phyloP scores from a whole-genome alignment of 1,140 invertebrate genomes.

The Triops cancriformis region DNA sequence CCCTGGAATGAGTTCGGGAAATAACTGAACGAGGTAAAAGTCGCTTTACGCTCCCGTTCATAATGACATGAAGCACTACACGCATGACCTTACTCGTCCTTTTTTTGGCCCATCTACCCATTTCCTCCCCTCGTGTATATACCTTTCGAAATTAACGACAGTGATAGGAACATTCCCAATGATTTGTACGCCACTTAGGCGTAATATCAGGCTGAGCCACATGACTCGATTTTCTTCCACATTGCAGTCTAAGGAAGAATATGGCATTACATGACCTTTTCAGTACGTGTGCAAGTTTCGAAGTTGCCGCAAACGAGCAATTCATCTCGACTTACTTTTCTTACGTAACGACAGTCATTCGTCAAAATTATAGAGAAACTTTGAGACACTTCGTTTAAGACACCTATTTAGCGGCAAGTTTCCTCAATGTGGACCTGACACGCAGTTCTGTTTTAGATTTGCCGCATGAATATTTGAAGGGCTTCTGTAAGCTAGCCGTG shows the following conservation, averaged over 20 bases:
- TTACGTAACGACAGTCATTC: too few species aligned
- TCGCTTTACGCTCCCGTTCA: not conserved
- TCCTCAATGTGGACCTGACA: not conserved
- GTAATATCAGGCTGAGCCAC: too few species aligned
- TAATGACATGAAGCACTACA: not conserved
- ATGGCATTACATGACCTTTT: too few species aligned
- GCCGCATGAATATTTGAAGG: not conserved
- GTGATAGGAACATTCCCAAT: not conserved
- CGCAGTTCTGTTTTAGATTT: not conserved
- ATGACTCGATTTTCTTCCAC: too few species aligned
- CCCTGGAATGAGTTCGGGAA: not conserved
- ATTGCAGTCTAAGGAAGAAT: too few species aligned
- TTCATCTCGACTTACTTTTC: too few species aligned
- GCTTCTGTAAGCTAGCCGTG: too few species aligned
- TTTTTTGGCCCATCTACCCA: not conserved
- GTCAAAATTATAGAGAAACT: not conserved
- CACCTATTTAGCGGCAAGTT: not conserved
- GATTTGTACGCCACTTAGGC: too few species aligned
- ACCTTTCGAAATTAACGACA: not conserved
- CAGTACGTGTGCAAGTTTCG: too few species aligned
- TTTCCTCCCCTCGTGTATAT: not conserved
- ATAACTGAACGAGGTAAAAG: not conserved
- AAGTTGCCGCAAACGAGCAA: too few species aligned
- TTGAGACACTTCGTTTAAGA: not conserved
- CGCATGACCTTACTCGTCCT: not conserved